Evolutionary conservation across 2,797 vertebrate species (phyloP), one percentile per base, ranked within the genome.

Genomic region (Syngnathus acus): DNA sequence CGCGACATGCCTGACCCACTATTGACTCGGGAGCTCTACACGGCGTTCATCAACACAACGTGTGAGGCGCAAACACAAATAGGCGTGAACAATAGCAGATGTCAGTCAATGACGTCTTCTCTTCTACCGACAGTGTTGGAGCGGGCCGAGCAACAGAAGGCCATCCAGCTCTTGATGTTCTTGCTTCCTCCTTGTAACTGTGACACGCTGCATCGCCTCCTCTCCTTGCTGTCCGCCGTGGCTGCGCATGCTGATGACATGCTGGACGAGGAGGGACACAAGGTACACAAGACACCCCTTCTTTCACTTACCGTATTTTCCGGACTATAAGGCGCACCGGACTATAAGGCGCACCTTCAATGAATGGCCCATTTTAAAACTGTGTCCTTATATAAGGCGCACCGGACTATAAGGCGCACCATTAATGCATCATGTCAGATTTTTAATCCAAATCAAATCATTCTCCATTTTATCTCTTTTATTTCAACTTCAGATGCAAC

Each of bases 141-240:
- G 72, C 80, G 89, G 57, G 92, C 92, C 80, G 93, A 95, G 61
- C 96, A 95, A 84, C 82, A 89, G 74, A 89, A 82, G 65, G 90
- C 92, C 78, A 87, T 98, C 78, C 94, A 96, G 87, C 94, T 98
- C 73, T 93, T 99, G 80, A 88, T 97, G 77, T 98, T 95, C 87
- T 88, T 99, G 85, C 93, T 99, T 86, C 97, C 97, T 79, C 92
- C 96, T 69, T 98, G 97, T 85, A 97, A 98, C 89, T 95, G 95
- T 47, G 97, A 98, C 87, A 99, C 97, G 1, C 91, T 99, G 53
- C 94, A 97, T 78, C 89, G 94, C 43, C 92, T 99, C 68, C 91
- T 99, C 40, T 91, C 93, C 80, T 94, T 98, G 87, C 90, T 99
- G 82, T 93, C 93, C 77, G 95, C 91, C 1, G 96, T 99, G 78